phyloP scores from a whole-genome alignment of 2,797 vertebrate species.

The Smutsia temminckii region DNA sequence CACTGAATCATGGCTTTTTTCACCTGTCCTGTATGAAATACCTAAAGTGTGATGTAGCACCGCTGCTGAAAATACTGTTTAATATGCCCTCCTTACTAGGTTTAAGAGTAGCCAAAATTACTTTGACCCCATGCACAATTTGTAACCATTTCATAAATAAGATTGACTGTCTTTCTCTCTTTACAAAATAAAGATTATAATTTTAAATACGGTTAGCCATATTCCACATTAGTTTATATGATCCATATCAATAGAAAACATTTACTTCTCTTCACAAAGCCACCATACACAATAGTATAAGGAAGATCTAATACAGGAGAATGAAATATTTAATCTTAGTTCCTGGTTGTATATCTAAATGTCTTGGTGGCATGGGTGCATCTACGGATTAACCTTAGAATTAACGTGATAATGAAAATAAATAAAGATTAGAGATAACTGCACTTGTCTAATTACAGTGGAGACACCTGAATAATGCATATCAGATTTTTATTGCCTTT shows the following conservation, averaged over 20 bases:
- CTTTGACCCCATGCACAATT: not conserved
- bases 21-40: not conserved
- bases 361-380: not conserved
- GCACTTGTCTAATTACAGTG: not conserved
- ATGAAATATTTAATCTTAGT: conserved; percentile 7
- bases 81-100: not conserved
- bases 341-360: not conserved
- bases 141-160: conserved; percentile 22
- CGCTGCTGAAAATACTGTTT: conserved; percentile 2
- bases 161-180: not conserved
- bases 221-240: not conserved
- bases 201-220: not conserved
- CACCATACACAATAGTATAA: not conserved
- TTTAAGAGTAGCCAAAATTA: conserved; percentile 11
- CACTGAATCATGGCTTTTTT: not conserved
- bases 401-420: conserved; percentile 1
- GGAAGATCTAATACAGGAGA: not conserved
- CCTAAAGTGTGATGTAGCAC: not conserved
- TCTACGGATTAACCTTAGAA: not conserved
- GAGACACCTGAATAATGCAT: not conserved
- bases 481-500: not conserved
- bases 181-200: conserved; percentile 38
- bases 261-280: conserved; percentile 25
- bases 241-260: not conserved
- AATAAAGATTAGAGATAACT: not conserved